Evolutionary conservation across 2,888 invertebrate species (phyloP), one percentile per base, ranked within the genome.

Genomic region (Oscheius sp.): DNA sequence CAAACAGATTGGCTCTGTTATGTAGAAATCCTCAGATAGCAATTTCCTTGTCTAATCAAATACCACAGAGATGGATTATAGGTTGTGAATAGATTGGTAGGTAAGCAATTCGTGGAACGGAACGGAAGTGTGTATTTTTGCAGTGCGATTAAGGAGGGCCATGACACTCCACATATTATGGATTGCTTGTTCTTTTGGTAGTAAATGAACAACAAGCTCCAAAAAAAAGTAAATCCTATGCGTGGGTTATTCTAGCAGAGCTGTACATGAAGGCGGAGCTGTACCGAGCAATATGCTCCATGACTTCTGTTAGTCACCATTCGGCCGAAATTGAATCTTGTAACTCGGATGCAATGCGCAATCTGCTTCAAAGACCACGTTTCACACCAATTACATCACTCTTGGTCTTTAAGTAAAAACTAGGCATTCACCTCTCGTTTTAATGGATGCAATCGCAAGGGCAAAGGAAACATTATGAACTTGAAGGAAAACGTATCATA

Each of bases 301-400:
- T 56, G 59, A 59, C 59, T 44, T 44, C 59, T 22, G 59, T 59
- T 59, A 59, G 59, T 28, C 59, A 59, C 59, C 59, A 59, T 59
- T 59, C 59, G 59, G 44, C 44, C 59, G 59, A 59, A 59, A 59
- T 59, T 59, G 44, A 59, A 59, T 59, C 59, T 59, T 44, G 59
- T 33, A 54, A 54, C 54, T 54, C 54, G 54, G 54, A 33, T n/a
- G 22, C 20, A 47, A 36, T 54, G 33, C 33, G 32, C 54, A 30
- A 54, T n/a, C 54, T 36, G 54, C 54, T 36, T 54, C 54, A 54
- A 54, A 54, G 54, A 54, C 54, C 54, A 33, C 32, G 54, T 54
- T 54, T 54, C 54, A 54, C 54, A 54, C 54, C 54, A 54, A 54
- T 54, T 54, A 54, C 54, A 54, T 54, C 54, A 54, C 33, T 54